Conservation (phyloP, 2,888 invertebrate genomes). For the Lobophora halterata region DNA sequence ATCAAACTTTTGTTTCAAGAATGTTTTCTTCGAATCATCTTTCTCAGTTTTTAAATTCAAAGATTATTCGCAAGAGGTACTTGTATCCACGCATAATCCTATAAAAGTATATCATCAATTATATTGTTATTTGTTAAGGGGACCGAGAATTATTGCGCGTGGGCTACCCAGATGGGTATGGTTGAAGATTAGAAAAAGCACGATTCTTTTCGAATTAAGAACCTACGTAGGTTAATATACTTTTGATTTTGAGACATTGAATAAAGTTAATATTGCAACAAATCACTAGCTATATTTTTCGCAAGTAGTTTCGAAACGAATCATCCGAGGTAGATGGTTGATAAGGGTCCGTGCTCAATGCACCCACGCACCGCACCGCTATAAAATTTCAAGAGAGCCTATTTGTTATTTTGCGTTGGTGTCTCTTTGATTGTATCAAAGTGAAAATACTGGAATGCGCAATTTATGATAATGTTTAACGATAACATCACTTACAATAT, state of each 20-base stretch:
- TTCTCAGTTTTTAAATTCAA: no score
- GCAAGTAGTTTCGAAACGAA: conserved; percentile 46
- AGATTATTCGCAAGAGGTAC: conserved; percentile 8
- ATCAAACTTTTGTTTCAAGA: conserved; percentile 7
- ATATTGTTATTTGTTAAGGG: no score
- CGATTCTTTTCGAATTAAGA: conserved; percentile 40
- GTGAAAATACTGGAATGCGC: conserved; percentile 39
- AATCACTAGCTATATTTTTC: conserved; percentile 39
- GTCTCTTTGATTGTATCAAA: conserved; percentile 31
- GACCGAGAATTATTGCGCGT: no score
- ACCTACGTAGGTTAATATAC: conserved; percentile 36
- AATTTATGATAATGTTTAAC: conserved; percentile 31
- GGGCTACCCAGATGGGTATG: conserved; percentile 44
- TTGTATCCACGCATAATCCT: conserved; percentile 16
- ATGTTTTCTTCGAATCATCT: no score
- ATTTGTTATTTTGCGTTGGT: conserved; percentile 42
- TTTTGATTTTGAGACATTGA: conserved; percentile 36
- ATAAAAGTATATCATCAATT: conserved; percentile 32
- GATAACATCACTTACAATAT: conserved; percentile 32
- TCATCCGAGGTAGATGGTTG: conserved; percentile 45
- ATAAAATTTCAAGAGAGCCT: conserved; percentile 38
- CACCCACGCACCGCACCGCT: conserved; percentile 49
- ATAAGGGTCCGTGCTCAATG: conserved; percentile 41
- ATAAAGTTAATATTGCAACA: conserved; percentile 42
- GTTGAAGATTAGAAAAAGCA: conserved; percentile 44